phyloP scores from a whole-genome alignment of 1,140 invertebrate species.

The Neocloeon triangulifer region DNA sequence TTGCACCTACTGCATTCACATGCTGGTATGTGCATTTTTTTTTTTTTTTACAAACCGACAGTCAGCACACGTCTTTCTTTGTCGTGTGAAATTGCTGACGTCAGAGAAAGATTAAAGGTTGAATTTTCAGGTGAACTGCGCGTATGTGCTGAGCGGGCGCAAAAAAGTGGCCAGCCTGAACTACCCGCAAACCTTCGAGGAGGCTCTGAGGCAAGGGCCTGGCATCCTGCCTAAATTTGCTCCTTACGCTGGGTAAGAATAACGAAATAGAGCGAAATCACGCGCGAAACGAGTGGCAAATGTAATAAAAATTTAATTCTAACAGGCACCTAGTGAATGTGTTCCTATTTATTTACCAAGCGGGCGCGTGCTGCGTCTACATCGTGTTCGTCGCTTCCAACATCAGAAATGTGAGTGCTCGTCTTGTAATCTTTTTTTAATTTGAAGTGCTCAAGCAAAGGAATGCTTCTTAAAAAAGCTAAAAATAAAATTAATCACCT shows the following conservation, averaged over 20 bases:
- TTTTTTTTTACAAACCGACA: background rate
- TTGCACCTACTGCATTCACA: constrained; percentile 59
- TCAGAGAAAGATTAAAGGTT: too few species aligned
- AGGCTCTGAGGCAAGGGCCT: constrained; percentile 36
- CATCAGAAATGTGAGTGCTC: constrained; percentile 29
- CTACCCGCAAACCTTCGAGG: constrained; percentile 43
- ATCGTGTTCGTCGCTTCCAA: constrained; percentile 62
- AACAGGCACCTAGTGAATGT: constrained; percentile 31
- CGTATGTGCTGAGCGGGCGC: constrained; percentile 43
- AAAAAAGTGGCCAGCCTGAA: constrained; percentile 38
- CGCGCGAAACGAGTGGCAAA: background rate
- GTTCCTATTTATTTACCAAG: constrained; percentile 58
- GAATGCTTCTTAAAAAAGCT: too few species aligned
- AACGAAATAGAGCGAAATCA: background rate
- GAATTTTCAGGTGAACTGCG: constrained; percentile 24
- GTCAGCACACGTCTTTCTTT: background rate
- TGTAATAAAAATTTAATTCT: constrained; percentile 6
- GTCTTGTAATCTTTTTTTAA: background rate
- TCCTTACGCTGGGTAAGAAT: constrained; percentile 31
- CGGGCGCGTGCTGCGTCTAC: constrained; percentile 76
- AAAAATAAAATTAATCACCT: too few species aligned
- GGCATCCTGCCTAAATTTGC: constrained; percentile 11
- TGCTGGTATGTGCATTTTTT: constrained; percentile 22
- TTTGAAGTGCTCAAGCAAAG: too few species aligned
- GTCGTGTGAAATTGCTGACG: constrained; percentile 2